Base-by-base conservation (phyloP, 2,797 vertebrate species). In the Balearica regulorum region DNA sequence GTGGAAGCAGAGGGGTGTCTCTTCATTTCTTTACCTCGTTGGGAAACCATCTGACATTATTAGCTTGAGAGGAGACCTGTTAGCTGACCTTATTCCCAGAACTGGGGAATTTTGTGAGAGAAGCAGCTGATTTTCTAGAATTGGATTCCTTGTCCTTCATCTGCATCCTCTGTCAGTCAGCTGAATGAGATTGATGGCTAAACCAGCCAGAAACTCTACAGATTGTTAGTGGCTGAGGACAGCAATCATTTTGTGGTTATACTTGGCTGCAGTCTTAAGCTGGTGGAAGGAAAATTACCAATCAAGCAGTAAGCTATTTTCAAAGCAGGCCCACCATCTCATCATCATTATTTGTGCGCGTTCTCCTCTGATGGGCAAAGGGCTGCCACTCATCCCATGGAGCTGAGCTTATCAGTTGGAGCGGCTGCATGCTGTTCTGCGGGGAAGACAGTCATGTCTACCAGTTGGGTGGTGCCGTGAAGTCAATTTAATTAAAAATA, bases 201-300 rank as follows among this genome's bases (percentile, higher is more conserved):
- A 76, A 91, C 6, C 44, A 71, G 75, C 48, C 57, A 83, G 86
- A 78, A 89, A n/a, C 85, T 55, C 48, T 70, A 15, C 35, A 80
- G 64, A 35, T 41, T 86, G 83, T 76, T 87, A 71, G 84, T 71
- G 82, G 35, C 75, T 84, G 76, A 88, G 78, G 75, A 55, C 69
- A 80, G 66, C 72, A 76, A 83, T 96, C 18, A 80, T 83, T 91
- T 68, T 80, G 25, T 68, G 55, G 69, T 90, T 69, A n/a, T 54
- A 83, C 62, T 93, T 77, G 86, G 60, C 84, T 94, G 83, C 69
- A 83, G 19, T 48, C 70, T 90, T 71, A 79, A 91, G n/a, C 89
- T 71, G 79, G 76, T 79, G 85, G 62, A 53, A 22, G 80, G 87
- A 76, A 60, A 75, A 60, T 29, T 62, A 20, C 28, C 39, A 28